Evolutionary conservation across 2,113 vertebrate species (phyloP).

Genomic region (Perca flavescens): DNA sequence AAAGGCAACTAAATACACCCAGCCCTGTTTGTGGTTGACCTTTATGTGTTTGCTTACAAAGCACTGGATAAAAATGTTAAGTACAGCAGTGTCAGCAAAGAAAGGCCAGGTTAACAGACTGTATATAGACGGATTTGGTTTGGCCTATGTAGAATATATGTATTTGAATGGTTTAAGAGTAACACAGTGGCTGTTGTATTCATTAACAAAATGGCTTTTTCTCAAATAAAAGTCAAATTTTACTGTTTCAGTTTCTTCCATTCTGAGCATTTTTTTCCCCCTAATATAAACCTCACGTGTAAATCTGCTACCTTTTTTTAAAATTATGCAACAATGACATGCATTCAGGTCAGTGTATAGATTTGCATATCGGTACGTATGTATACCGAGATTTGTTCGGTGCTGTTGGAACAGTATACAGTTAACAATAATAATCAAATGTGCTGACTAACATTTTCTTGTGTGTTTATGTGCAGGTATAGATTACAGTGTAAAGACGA

Average conservation of each 20-base stretch:
- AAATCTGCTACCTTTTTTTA: background rate
- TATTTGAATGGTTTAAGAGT: too few species aligned
- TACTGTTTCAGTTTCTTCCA: background rate
- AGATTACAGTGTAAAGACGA: constrained; percentile 93
- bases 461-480: constrained; percentile 82
- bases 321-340: background rate
- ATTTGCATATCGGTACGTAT: background rate
- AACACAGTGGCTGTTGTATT: too few species aligned
- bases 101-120: background rate
- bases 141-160: background rate
- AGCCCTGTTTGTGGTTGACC: constrained; percentile 20
- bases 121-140: background rate
- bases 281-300: background rate
- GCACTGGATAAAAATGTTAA: background rate
- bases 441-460: background rate
- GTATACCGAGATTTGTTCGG: background rate
- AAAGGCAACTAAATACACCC: background rate
- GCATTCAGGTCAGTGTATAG: background rate
- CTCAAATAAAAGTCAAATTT: background rate
- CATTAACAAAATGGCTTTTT: background rate
- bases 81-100: background rate
- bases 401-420: background rate
- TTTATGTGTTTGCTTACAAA: background rate
- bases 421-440: background rate
- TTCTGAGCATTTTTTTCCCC: background rate